Evolutionary conservation across 2,888 invertebrate genomes (phyloP), one percentile per base, ranked within the genome.

Genomic region (Elegia similella): DNA sequence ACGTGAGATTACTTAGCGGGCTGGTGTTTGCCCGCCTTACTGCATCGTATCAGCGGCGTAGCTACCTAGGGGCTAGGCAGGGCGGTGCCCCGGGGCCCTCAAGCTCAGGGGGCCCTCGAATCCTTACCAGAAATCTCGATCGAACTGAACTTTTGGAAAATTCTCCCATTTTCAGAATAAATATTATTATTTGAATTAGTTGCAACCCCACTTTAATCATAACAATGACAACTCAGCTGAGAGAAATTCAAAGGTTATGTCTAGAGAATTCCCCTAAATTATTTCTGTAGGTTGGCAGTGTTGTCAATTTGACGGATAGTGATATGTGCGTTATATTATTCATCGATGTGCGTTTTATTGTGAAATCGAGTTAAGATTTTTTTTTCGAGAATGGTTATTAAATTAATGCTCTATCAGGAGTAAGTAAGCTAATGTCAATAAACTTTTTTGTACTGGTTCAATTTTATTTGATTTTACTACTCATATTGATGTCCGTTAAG

Each of bases 151-250:
- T 60, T 62, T 59, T 48, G 38, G 54, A 56, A 58, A 53, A 58
- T 60, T 55, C 57, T 56, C 59, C 58, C 57, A 58, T 63, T n/a
- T 61, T 63, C 57, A 59, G 61, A 61, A 63, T 63, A 61, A 61
- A 57, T 59, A 62, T 62, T 30, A 30, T 30, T n/a, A n/a, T n/a
- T n/a, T n/a, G n/a, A n/a, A n/a, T n/a, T n/a, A n/a, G n/a, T n/a
- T n/a, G n/a, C n/a, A n/a, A 30, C 48, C 48, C 48, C 0, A 48
- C 30, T 55, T 57, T 55, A 60, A 61, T 59, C 59, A 59, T n/a
- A n/a, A n/a, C n/a, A n/a, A n/a, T 61, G 58, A 42, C 59, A 60
- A 63, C 62, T 61, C 59, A 59, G 62, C 61, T 59, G 56, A 61
- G 61, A 60, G 55, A 63, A 59, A 59, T 56, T 62, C 57, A n/a